Evolutionary conservation across 2,888 invertebrate species (phyloP).

Genomic region (Rhagophthalmus giganteus): DNA sequence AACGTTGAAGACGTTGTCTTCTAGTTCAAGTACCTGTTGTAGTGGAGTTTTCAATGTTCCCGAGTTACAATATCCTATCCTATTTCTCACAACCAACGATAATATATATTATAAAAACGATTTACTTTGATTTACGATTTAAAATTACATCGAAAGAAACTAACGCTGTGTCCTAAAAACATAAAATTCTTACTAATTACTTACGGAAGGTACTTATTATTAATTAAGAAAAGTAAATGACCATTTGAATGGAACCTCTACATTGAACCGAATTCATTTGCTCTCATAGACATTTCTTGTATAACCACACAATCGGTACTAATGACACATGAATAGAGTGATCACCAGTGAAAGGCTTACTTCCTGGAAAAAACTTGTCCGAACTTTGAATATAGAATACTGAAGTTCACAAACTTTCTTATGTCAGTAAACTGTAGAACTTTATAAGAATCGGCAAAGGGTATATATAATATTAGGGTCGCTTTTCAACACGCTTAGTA

Average conservation of each 20-base stretch:
- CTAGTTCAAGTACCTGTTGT: not conserved
- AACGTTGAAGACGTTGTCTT: no score
- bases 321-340: slow-evolving; percentile 19
- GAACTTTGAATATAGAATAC: slow-evolving; percentile 14
- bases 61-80: no score
- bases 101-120: no score
- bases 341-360: slow-evolving; percentile 21
- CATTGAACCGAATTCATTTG: slow-evolving; percentile 7
- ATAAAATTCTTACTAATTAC: not conserved
- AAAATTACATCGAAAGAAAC: no score
- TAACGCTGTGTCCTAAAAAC: not conserved
- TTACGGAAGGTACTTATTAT: not conserved
- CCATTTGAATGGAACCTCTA: slow-evolving; percentile 1
- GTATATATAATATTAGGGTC: no score
- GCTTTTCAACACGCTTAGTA: no score
- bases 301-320: slow-evolving; percentile 17
- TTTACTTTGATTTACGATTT: no score
- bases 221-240: slow-evolving; percentile 6
- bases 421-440: not conserved
- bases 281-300: slow-evolving; percentile 6
- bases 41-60: not conserved
- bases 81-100: no score
- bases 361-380: slow-evolving; percentile 13
- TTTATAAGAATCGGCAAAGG: not conserved
- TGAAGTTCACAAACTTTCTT: slow-evolving; percentile 10